Evolutionary conservation across 2,888 invertebrate species (phyloP).

Genomic region (Drosophila robusta): DNA sequence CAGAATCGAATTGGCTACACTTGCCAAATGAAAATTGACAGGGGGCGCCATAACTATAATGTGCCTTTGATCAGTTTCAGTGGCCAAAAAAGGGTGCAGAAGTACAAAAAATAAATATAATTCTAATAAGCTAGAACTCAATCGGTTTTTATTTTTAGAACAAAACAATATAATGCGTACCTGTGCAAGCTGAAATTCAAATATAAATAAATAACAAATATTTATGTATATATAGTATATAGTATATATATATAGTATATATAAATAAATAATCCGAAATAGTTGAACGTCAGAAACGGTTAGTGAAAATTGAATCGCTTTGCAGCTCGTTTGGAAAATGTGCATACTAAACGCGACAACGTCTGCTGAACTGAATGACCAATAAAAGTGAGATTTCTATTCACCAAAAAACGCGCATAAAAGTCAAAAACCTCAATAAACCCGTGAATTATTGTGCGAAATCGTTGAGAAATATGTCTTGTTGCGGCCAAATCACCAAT

Average conservation of each 20-base stretch:
- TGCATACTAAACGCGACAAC: slow-evolving; percentile 60
- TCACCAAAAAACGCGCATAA: slow-evolving; percentile 8
- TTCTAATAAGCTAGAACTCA: neutral
- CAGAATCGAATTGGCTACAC: slow-evolving; percentile 59
- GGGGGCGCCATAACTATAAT: slow-evolving; percentile 55
- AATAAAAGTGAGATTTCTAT: slow-evolving; percentile 36
- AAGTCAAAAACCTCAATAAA: slow-evolving; percentile 31
- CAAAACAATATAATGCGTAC: slow-evolving; percentile 9
- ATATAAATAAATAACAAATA: neutral
- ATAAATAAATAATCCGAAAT: neutral
- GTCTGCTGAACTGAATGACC: slow-evolving; percentile 48
- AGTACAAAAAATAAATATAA: neutral
- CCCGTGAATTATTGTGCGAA: slow-evolving; percentile 39
- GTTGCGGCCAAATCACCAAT: slow-evolving; percentile 90
- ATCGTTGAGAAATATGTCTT: slow-evolving; percentile 85
- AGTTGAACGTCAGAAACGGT: neutral
- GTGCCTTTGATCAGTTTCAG: slow-evolving; percentile 30
- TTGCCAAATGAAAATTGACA: slow-evolving; percentile 45
- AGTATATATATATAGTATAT: neutral
- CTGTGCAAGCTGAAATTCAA: slow-evolving; percentile 8
- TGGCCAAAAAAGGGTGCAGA: neutral
- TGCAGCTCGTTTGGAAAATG: slow-evolving; percentile 63
- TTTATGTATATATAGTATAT: neutral
- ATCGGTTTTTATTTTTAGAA: slow-evolving; percentile 29
- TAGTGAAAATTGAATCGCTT: slow-evolving; percentile 9